These are phyloP conservation scores for Porites australiensis DNA, from an alignment of 64 coral and sea anemone species.

Conservation along the genomic window DNA sequence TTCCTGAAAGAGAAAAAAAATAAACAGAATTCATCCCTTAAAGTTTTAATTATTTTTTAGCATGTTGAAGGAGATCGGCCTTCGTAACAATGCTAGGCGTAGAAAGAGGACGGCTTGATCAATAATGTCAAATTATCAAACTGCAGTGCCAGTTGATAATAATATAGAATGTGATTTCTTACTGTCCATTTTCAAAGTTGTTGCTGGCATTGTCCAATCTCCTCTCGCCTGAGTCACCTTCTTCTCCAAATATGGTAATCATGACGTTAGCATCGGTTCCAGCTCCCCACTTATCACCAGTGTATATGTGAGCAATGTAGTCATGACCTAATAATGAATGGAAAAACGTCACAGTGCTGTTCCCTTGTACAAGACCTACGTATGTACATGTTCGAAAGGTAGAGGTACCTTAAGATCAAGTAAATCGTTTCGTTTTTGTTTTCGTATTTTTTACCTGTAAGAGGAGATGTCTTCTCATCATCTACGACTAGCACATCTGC, in stretches of 20 bases:
- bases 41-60: no score
- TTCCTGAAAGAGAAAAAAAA: conserved; percentile 61
- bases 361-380: no score
- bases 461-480: neutral
- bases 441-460: no score
- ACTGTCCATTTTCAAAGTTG: conserved; percentile 98
- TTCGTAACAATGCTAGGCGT: no score
- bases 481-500: conserved; percentile 21
- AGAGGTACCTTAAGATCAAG: no score
- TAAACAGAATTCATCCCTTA: neutral
- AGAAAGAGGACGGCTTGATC: no score
- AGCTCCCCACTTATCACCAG: conserved; percentile 89
- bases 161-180: neutral
- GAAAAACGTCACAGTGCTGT: no score
- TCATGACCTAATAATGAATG: conserved; percentile 52
- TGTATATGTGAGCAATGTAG: conserved; percentile 89
- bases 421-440: no score
- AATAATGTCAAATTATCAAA: no score
- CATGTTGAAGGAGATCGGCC: no score
- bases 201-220: conserved; percentile 93
- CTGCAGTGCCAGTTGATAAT: no score
- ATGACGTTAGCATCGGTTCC: conserved; percentile 96
- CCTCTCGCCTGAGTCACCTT: conserved; percentile 89
- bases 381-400: no score
- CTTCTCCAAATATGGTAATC: conserved; percentile 95